A percentile compares a stretch with the other conserved stretches of the same genome.
These are phyloP conservation scores for Ascaphus truei DNA, from an alignment of 2,113 vertebrate species.

Conservation along the genomic window DNA sequence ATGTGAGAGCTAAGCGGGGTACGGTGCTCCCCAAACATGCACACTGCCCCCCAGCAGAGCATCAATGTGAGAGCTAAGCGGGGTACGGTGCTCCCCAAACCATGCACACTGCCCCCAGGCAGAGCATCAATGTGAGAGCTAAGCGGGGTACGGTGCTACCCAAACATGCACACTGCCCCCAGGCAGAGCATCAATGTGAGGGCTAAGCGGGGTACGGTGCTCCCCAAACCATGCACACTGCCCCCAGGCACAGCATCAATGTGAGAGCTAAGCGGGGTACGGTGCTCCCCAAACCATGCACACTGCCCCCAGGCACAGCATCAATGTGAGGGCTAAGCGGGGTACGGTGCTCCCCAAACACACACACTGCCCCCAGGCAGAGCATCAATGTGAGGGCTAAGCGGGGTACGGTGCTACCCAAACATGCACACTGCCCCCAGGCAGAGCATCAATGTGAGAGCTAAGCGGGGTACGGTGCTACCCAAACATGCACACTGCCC, in stretches of 20 bases:
- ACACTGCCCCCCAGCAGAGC: too few relatives aligned
- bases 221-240: too few relatives aligned
- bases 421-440: too few relatives aligned
- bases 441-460: conserved; percentile 14
- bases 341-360: neutral
- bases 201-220: neutral
- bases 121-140: conserved; percentile 9
- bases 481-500: too few relatives aligned
- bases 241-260: conserved; percentile 1
- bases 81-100: neutral
- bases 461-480: neutral
- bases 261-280: neutral
- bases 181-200: conserved; percentile 12
- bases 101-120: too few relatives aligned
- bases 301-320: neutral
- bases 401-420: neutral
- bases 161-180: too few relatives aligned
- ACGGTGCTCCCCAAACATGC: neutral
- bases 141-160: neutral
- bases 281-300: neutral
- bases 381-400: conserved; percentile 1
- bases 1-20: neutral
- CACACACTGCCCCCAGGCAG: too few relatives aligned
- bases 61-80: neutral
- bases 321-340: neutral